Evolutionary conservation across 2,113 vertebrate genomes (phyloP).

Genomic region (Henicopernis longicauda): DNA sequence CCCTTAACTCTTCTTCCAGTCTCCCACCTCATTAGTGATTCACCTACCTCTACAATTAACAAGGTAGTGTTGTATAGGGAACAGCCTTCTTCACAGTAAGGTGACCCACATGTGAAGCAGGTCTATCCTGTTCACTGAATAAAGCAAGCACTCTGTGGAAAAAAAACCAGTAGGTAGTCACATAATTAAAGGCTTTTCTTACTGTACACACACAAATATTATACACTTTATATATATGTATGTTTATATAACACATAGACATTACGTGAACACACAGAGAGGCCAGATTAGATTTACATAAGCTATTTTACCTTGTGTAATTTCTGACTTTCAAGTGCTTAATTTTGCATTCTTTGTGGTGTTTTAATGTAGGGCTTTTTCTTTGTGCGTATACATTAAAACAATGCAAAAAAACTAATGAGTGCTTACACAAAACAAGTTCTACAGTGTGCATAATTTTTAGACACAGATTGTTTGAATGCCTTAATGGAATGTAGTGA

Average conservation of each 20-base stretch:
- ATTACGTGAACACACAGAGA: neutral
- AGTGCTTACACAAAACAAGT: neutral
- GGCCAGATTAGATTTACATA: conserved; percentile 2
- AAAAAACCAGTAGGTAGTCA: neutral
- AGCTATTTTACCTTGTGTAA: neutral
- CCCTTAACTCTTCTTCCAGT: neutral
- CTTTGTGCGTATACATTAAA: neutral
- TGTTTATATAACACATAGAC: neutral
- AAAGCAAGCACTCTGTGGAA: neutral
- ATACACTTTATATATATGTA: neutral
- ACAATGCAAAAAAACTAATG: neutral
- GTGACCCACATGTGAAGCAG: conserved; percentile 18
- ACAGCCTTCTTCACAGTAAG: neutral
- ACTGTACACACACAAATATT: neutral
- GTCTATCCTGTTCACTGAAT: conserved; percentile 25
- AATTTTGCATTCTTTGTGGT: neutral
- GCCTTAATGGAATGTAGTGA: neutral
- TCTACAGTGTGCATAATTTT: neutral
- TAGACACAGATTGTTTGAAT: neutral
- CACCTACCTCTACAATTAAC: neutral
- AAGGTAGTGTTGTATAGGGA: accelerated
- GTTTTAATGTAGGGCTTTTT: neutral
- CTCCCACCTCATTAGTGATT: neutral
- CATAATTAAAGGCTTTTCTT: conserved; percentile 29
- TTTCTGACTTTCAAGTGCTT: neutral